A percentile compares a stretch with the other conserved stretches of the same genome.
Conservation (phyloP, 1,140 invertebrate species). For the Araneus ventricosus region DNA sequence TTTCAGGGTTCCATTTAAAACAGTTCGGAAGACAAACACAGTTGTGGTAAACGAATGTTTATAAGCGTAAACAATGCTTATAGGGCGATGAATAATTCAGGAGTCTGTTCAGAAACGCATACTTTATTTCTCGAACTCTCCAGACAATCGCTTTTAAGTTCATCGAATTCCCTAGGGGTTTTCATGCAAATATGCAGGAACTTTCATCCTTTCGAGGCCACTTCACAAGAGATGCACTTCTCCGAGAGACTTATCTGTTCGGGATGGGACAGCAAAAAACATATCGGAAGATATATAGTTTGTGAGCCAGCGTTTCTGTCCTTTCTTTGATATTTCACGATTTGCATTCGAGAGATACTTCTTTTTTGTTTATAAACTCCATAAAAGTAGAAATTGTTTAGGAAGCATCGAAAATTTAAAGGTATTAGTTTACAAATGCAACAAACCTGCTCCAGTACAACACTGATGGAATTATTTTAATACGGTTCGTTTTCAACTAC, state of each 20-base stretch:
- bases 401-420: no score
- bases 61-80: neutral
- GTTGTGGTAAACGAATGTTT: neutral
- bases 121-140: neutral
- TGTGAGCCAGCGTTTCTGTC: neutral
- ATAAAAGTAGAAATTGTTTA: no score
- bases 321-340: no score
- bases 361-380: no score
- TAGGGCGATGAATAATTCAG: neutral
- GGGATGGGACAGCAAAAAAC: neutral
- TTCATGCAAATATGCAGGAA: neutral
- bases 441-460: no score
- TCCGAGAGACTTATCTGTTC: neutral
- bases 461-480: no score
- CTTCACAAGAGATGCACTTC: neutral
- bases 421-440: no score
- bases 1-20: neutral
- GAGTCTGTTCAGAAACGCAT: neutral
- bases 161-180: neutral
- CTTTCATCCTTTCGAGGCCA: neutral
- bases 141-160: neutral
- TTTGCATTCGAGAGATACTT: no score
- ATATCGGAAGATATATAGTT: neutral
- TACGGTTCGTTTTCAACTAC: no score
- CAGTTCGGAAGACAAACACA: neutral